Base-by-base conservation (phyloP, 64 coral and sea anemone species). In the Actinia equina region DNA sequence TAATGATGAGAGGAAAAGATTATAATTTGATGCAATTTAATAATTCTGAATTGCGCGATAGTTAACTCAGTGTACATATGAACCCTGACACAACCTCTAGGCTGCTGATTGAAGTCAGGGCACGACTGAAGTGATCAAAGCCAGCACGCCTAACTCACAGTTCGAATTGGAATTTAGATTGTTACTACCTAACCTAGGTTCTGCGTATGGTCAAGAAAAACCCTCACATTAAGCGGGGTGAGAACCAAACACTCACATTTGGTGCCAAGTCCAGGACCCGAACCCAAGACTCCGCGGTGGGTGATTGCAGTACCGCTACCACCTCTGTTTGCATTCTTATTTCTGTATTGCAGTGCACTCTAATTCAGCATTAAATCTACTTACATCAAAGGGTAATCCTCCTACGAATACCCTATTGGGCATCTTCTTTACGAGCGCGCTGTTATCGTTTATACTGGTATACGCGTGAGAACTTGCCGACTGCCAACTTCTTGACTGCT, bases 341-440 rank as follows among this genome's bases (percentile, higher is more conserved):
- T 2, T 57, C 10, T 57, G 55, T 57, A 16, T 14, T 89, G 30
- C 30, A 37, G 30, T 37, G 30, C 30, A 37, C 30, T 37, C 0
- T 37, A 44, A 82, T 67, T 23, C 74, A 49, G 22, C 57, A 52
- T 83, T 70, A 71, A 23, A 13, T 53, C n/a, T 11, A 89, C 88
- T 89, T 58, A 89, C 88, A 77, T 89, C 84, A 22, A 89, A 89
- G 2, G 88, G 80, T 6, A 89, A 62, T 57, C 88, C 88, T 4
- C 88, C 88, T 0, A 89, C 88, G n/a, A 89, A 89, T 41, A 89
- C 84, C 3, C 88, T 46, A 54, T 89, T 84, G 0, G 88, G 88
- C 25, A 89, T 89, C 25, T 89, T 89, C 22, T 84, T 22, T 17
- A 83, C 13, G 0, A 27, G 23, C n/a, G 25, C 12, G 20, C 11